phyloP scores from a whole-genome alignment of 1,140 invertebrate species.

The Bombus superbus region DNA sequence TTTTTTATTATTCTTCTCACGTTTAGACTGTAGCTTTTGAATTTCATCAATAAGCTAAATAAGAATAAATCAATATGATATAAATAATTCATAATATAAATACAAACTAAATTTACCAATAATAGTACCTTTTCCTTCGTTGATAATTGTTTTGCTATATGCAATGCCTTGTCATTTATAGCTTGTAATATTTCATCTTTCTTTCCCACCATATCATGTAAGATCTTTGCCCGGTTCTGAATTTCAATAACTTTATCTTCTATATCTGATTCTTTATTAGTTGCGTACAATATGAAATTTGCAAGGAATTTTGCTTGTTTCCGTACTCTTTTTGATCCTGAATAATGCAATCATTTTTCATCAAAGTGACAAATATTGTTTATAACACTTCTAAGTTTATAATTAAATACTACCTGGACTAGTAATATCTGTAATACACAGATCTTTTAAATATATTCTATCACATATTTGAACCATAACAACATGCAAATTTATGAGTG shows the following conservation, averaged over 20 bases:
- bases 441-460: constrained; percentile 70
- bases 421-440: constrained; percentile 71
- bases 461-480: constrained; percentile 63
- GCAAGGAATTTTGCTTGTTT: constrained; percentile 66
- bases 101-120: constrained; percentile 3
- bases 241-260: constrained; percentile 56
- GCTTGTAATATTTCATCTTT: constrained; percentile 41
- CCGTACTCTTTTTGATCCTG: constrained; percentile 67
- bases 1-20: constrained; percentile 44
- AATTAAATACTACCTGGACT: constrained; percentile 61
- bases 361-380: not conserved
- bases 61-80: not conserved
- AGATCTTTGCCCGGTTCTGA: constrained; percentile 34
- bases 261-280: constrained; percentile 61
- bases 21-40: constrained; percentile 39
- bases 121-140: constrained; percentile 57
- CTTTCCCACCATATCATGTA: constrained; percentile 57
- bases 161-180: constrained; percentile 35
- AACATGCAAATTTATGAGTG: constrained; percentile 67
- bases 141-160: constrained; percentile 50
- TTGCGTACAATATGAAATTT: constrained; percentile 72
- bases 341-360: constrained; percentile 6
- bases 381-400: not conserved
- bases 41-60: constrained; percentile 62
- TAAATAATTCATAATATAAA: not conserved